Evolutionary conservation across 2,888 invertebrate genomes (phyloP), one percentile per base, ranked within the genome.

Genomic region (Tortrix viridana): DNA sequence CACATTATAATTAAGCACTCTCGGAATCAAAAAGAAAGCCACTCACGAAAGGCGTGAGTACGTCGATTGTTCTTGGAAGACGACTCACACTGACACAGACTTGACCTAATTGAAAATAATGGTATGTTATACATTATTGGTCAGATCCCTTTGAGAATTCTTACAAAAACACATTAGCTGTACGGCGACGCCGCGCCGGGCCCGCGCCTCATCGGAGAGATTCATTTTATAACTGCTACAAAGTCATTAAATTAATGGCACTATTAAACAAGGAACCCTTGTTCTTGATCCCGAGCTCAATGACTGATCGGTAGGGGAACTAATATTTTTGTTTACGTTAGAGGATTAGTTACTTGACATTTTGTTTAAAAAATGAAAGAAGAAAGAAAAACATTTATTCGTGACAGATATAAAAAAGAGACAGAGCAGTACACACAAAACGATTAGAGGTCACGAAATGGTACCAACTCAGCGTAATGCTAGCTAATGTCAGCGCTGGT

Each of bases 61-160:
- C 77, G 74, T 69, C 81, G 88, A 89, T 89, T 90, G 89, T 91
- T 90, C 90, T 89, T 82, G 77, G 84, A 85, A 88, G 79, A 81
- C 75, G 75, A 84, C 81, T 85, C 81, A 80, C 78, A 77, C 89
- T 81, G 86, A 82, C 84, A 84, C 83, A 77, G 84, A 76, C 85
- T 84, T 92, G 90, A 90, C 91, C 91, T 86, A 90, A 90, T 92
- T 92, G 88, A 87, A 88, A 87, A 90, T 92, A 91, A 92, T 90
- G 82, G 86, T 79, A 80, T 84, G 79, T 88, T 88, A 87, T 90
- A 85, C 86, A 81, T 79, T 80, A 81, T 79, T 80, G 79, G 76
- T 71, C 74, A 71, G 80, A 81, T 82, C 82, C 83, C 82, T 77
- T 76, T 75, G 74, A 74, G 80, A 79, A 81, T 80, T 77, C 80